phyloP scores from a whole-genome alignment of 2,113 vertebrate species.

The Quiscalus mexicanus region DNA sequence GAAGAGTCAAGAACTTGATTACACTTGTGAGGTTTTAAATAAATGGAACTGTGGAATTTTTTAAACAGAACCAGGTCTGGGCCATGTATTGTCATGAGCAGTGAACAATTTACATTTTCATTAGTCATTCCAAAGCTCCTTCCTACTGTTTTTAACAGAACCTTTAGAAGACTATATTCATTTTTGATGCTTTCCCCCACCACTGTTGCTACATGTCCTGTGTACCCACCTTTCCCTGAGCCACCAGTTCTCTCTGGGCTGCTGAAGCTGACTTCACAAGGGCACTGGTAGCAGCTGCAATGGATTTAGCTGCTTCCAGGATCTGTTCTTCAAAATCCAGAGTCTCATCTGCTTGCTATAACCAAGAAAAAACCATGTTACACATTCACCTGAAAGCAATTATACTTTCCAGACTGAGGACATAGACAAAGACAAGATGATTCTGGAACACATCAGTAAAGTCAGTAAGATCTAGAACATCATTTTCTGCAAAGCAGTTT shows the following conservation, averaged over 20 bases:
- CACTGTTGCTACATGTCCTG: background rate
- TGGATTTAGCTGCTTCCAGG: constrained; percentile 96
- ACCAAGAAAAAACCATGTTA: constrained; percentile 71
- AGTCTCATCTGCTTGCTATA: constrained; percentile 96
- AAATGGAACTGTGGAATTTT: background rate
- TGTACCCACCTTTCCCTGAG: constrained; percentile 93
- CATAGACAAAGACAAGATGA: background rate
- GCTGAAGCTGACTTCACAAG: constrained; percentile 97
- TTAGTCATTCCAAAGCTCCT: background rate
- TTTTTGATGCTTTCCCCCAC: fast-evolving
- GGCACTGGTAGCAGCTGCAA: constrained; percentile 96
- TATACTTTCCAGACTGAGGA: background rate
- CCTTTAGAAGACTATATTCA: background rate
- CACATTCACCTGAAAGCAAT: background rate
- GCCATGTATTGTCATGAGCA: background rate
- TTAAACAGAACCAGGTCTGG: background rate
- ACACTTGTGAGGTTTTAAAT: background rate
- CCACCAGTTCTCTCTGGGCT: constrained; percentile 96
- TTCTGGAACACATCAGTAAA: background rate
- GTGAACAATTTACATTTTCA: background rate
- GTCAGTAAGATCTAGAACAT: background rate
- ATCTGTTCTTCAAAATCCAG: constrained; percentile 99
- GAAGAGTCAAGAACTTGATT: background rate
- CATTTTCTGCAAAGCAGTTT: background rate
- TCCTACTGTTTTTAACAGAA: background rate